These are phyloP conservation scores for Ibycter americanus DNA, from an alignment of 2,797 vertebrate genomes.

Conservation along the genomic window DNA sequence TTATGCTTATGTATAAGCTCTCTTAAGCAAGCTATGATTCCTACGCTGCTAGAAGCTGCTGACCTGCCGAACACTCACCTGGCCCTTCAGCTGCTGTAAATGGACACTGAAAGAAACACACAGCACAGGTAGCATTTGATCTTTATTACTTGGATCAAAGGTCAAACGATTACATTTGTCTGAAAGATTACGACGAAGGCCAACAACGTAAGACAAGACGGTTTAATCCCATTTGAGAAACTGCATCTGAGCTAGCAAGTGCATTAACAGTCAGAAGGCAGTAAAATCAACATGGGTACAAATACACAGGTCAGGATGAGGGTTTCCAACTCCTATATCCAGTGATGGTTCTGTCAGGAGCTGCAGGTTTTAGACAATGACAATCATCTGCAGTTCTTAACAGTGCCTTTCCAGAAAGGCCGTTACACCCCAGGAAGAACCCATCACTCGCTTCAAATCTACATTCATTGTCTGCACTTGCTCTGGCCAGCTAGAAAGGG, in stretches of 20 bases:
- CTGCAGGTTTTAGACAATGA: not conserved
- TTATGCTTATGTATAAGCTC: rapidly evolving
- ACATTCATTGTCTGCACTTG: not conserved
- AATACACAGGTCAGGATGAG: not conserved
- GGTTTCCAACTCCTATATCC: not conserved
- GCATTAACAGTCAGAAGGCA: not conserved
- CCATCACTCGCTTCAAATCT: not conserved
- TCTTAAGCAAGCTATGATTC: not conserved
- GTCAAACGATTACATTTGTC: constrained; percentile 8
- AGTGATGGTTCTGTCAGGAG: not conserved
- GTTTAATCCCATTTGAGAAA: not conserved
- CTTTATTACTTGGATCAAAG: constrained; percentile 59
- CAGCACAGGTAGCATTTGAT: not conserved
- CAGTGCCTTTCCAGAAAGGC: not conserved
- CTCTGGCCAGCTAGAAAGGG: not conserved
- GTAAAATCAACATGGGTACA: not conserved
- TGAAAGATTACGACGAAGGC: not conserved
- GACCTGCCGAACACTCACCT: not conserved
- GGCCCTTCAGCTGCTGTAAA: not conserved
- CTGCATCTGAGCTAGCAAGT: constrained; percentile 15
- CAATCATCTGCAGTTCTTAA: not conserved
- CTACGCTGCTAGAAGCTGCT: rapidly evolving
- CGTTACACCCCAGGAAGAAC: rapidly evolving
- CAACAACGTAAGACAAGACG: not conserved
- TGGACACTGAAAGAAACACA: not conserved